Conservation (phyloP, 1,140 invertebrate genomes). For the Camponotus pennsylvanicus region DNA sequence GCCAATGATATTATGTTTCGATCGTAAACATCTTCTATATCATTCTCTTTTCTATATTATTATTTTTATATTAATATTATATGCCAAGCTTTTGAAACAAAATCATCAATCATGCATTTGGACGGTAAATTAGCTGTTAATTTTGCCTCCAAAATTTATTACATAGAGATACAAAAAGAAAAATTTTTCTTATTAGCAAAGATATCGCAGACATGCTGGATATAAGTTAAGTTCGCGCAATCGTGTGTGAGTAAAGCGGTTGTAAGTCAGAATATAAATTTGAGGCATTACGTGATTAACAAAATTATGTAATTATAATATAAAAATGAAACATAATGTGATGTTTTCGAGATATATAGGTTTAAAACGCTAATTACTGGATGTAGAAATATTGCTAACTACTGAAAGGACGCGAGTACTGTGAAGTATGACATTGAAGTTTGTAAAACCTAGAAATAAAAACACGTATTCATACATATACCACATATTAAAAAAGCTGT, state of each 20-base stretch:
- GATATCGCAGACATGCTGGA: no score
- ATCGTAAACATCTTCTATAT: neutral
- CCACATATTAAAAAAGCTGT: neutral
- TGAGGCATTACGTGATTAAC: neutral
- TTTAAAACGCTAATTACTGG: no score
- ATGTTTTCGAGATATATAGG: neutral
- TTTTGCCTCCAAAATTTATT: no score
- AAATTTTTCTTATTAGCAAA: no score
- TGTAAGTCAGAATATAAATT: no score
- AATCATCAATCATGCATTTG: neutral
- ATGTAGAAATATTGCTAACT: neutral
- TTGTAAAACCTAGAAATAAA: neutral
- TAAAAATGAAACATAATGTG: neutral
- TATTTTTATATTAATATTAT: no score
- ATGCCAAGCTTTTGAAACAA: neutral
- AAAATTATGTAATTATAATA: neutral
- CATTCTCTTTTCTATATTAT: no score
- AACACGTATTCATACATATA: no score
- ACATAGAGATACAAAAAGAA: no score
- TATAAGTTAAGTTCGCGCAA: no score
- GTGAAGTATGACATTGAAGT: slow-evolving; percentile 19
- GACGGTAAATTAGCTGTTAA: no score
- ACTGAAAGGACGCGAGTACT: slow-evolving; percentile 6
- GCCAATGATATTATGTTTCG: slow-evolving; percentile 2
- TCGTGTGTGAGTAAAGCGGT: no score